Base-by-base conservation (phyloP, 2,888 invertebrate species). In the Lymantria monacha region DNA sequence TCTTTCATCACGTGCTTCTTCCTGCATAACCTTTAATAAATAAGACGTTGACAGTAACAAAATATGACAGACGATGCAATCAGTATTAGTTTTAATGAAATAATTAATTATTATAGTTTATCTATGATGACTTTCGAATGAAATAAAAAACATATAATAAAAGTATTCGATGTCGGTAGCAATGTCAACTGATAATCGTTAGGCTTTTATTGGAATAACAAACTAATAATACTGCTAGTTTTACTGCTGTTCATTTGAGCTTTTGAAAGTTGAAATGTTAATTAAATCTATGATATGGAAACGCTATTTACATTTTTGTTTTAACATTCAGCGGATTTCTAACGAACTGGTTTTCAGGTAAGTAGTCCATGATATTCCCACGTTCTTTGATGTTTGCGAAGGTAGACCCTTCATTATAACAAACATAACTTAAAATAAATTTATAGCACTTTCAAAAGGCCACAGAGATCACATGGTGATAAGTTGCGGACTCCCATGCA, bases 151-250 rank as follows among this genome's bases (percentile, higher is more conserved):
- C 11, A 38, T 5, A 38, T 38, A 38, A 60, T 57, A 58, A 65
- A 33, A 46, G 45, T 41, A 53, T 49, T 60, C 47, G 46, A 51
- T 48, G 42, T 52, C 44, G 43, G 53, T 59, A 61, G 55, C 63
- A 30, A 57, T 57, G 48, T 53, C 57, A 50, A 44, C 44, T 40
- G 55, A 52, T 55, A 49, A 59, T 52, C 44, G 30, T 53, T 22
- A 42, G 11, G 31, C 47, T 46, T 58, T 53, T 50, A 49, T 42
- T 51, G 46, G 49, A 43, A 44, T 48, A 36, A 55, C 55, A 48
- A 46, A 49, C 42, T 46, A 22, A 48, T 42, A 46, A 55, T 30
- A 47, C 46, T 13, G 33, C 14, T 14, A 30, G 46, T 37, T 44
- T 49, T 46, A 49, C 42, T 49, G 42, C 44, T 33, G 49, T 30